phyloP scores from a whole-genome alignment of 1,140 invertebrate genomes.

The Mylabris phalerata region DNA sequence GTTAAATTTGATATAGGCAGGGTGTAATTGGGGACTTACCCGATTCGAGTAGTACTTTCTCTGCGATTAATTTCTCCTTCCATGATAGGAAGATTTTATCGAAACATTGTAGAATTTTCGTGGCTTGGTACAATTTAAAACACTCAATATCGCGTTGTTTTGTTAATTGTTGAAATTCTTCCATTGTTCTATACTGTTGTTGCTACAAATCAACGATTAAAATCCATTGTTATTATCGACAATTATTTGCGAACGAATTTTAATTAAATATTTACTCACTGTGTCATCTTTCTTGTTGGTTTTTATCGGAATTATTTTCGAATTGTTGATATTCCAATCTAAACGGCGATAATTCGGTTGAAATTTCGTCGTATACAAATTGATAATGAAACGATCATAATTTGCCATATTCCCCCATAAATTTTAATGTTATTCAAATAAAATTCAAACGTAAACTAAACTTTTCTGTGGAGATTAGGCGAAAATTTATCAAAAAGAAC shows the following conservation, averaged over 20 bases:
- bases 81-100: background rate
- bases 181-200: background rate
- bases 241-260: too few relatives aligned
- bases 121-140: constrained; percentile 5
- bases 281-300: background rate
- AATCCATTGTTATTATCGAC: too few relatives aligned
- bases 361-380: background rate
- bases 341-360: background rate
- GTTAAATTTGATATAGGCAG: background rate
- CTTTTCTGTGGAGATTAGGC: too few relatives aligned
- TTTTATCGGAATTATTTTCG: too few relatives aligned
- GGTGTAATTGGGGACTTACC: constrained; percentile 4
- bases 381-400: constrained; percentile 1
- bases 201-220: too few relatives aligned
- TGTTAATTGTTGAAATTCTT: background rate
- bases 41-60: background rate
- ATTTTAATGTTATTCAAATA: too few relatives aligned
- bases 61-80: background rate
- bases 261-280: background rate
- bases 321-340: too few relatives aligned
- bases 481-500: too few relatives aligned
- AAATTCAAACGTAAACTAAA: too few relatives aligned
- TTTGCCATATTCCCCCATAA: background rate
- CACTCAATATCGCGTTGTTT: constrained; percentile 2
- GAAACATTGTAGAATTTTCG: background rate